phyloP scores from a whole-genome alignment of 2,797 vertebrate species.

The Tympanoctomys barrerae region DNA sequence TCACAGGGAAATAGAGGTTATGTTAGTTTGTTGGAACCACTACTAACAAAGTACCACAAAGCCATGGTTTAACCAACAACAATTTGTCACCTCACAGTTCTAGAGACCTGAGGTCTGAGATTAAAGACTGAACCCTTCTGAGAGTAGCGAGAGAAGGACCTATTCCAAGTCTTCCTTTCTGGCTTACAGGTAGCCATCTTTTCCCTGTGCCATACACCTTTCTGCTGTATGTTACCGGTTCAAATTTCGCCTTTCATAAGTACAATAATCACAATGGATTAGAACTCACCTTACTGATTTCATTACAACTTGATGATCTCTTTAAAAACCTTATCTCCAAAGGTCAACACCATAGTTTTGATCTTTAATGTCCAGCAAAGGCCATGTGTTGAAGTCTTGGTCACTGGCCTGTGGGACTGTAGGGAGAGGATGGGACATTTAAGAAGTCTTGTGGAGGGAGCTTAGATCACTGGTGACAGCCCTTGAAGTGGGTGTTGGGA shows the following conservation, averaged over 20 bases:
- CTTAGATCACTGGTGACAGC: not conserved
- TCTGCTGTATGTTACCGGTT: not conserved
- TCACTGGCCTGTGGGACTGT: not conserved
- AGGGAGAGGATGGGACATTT: too few relatives aligned
- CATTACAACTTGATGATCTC: not conserved
- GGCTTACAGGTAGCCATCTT: not conserved
- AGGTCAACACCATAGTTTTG: not conserved
- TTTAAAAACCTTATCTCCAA: not conserved
- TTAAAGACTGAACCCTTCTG: not conserved
- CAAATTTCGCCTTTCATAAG: not conserved
- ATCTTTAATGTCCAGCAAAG: not conserved
- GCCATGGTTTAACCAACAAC: not conserved
- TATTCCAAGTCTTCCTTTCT: not conserved
- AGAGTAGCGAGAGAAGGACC: not conserved
- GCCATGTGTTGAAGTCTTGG: not conserved
- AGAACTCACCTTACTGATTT: not conserved
- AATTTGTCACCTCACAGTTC: not conserved
- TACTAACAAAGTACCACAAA: not conserved
- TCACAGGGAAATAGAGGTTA: not conserved
- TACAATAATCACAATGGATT: not conserved
- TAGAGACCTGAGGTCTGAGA: not conserved
- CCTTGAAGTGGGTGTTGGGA: not conserved
- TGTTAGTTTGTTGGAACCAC: not conserved
- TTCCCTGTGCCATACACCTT: too few relatives aligned
- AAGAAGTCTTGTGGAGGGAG: not conserved